Base-by-base conservation (phyloP, 1,140 invertebrate species). In the Dufourea novaeangliae region DNA sequence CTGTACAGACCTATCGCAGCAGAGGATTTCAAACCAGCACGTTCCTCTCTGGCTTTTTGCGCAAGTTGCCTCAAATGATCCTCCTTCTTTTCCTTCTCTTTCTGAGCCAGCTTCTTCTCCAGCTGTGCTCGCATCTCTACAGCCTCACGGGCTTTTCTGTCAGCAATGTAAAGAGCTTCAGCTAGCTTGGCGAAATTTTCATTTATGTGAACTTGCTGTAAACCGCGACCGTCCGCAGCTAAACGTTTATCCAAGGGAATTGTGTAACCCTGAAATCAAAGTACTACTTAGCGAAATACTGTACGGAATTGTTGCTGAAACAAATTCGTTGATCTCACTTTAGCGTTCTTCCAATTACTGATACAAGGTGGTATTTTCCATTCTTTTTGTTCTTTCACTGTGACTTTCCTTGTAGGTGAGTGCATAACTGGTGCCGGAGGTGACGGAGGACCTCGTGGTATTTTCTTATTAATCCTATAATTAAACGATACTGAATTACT, bases 331-430 rank as follows among this genome's bases (percentile, higher is more conserved):
- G 2, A 5, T 67, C 1, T 80, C 92, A 95, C 97, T 94, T 98
- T 99, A 3, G 98, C 97, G 91, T 99, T 99, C 92, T 99, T 99
- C 99, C 99, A 99, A 89, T 99, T 99, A 17, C 98, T 99, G 80
- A 99, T 99, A 89, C 99, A 99, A 0, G 99, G 99, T 22, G 99
- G 99, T 85, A 99, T 99, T 93, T 99, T 99, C 99, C 99, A 99
- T 92, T 99, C 98, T 80, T 99, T 97, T 90, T 99, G 99, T 91
- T 99, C 99, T 91, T 99, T 99, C 0, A 98, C 98, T 7, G 98
- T 99, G 0, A 99, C 97, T 91, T 99, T 97, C 73, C 99, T 94
- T 0, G 99, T 98, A 0, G 99, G 99, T 0, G 98, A 99, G 93
- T 99, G 99, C 92, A 99, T 95, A 1, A 99, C 98, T 22, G 97